Evolutionary conservation across 2,888 invertebrate species (phyloP).

Genomic region (Heliconius cydno): DNA sequence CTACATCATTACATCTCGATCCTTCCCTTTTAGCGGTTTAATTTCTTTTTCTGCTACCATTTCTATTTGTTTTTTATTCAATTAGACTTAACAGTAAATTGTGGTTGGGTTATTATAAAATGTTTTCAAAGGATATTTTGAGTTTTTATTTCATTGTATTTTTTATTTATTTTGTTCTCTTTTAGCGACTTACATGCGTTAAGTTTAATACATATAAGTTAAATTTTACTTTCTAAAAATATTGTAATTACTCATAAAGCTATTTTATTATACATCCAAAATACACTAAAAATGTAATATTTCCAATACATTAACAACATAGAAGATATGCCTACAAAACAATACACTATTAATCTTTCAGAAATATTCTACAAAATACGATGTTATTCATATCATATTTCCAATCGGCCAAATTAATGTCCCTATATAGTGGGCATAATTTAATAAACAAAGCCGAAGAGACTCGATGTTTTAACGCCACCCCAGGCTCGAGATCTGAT

Average conservation of each 20-base stretch:
- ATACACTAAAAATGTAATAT: not conserved
- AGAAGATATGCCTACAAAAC: not conserved
- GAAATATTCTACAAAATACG: constrained; percentile 72
- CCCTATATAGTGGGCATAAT: constrained; percentile 79
- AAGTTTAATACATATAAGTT: not conserved
- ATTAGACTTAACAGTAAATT: constrained; percentile 69
- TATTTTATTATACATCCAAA: not conserved
- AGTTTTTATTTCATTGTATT: not conserved
- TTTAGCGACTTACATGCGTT: not conserved
- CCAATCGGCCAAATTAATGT: constrained; percentile 82
- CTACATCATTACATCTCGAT: constrained; percentile 81
- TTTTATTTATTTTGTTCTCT: not conserved
- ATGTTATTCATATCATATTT: constrained; percentile 79
- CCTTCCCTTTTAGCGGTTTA: constrained; percentile 73
- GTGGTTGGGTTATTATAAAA: constrained; percentile 20
- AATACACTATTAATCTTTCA: constrained; percentile 50
- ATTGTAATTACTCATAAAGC: too few species aligned
- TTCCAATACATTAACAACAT: not conserved
- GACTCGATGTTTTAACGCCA: constrained; percentile 57
- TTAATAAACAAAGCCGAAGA: constrained; percentile 83
- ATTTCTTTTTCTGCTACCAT: constrained; percentile 71
- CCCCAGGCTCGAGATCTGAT: constrained; percentile 80
- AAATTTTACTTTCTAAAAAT: too few species aligned
- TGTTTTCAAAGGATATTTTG: constrained; percentile 26
- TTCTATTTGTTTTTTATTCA: constrained; percentile 81